Base-by-base conservation (phyloP, 2,888 invertebrate genomes). In the Rhabditoides inermis region DNA sequence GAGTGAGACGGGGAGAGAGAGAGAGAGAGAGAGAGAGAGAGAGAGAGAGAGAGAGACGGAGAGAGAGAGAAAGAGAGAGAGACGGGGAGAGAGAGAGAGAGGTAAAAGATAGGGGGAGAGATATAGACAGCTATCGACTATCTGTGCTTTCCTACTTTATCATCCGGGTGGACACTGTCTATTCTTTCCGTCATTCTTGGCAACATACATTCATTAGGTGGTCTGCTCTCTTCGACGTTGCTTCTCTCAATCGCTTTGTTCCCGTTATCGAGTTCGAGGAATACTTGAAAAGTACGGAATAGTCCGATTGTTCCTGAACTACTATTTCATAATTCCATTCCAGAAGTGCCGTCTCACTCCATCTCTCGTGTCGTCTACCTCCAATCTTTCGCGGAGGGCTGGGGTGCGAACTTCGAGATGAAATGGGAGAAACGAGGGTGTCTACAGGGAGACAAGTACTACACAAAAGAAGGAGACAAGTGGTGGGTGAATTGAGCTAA, bases 251-350 rank as follows among this genome's bases (percentile, higher is more conserved):
- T 72, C 80, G 81, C 37, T 91, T 85, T 79, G 84, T 86, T 0
- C 88, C 89, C 44, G 88, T 92, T 0, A 81, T 90, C 2, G 95
- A 98, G 80, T 84, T 90, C 78, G 79, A 85, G 53, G 85, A 90
- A 66, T 86, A 86, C 76, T 79, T 90, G 49, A 76, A 82, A 72
- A 84, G 86, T 84, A 78, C 30, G 57, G 37, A 39, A 32, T 26
- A 4, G 27, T 12, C 12, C 39, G 23, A 23, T n/a, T 22, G 23
- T 52, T 44, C 12, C n/a, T 30, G 25, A 4, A 28, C 15, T 39
- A 12, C 22, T 39, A 10, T 39, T 20, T n/a, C n/a, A 18, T 39
- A 46, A 32, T 18, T 46, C 15, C 41, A 26, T 76, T 77, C 32
- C 67, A 84, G 83, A 81, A 64, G 78, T 77, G 53, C 77, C 79